Conservation (phyloP, 2,113 vertebrate genomes). For the Lepus americanus region DNA sequence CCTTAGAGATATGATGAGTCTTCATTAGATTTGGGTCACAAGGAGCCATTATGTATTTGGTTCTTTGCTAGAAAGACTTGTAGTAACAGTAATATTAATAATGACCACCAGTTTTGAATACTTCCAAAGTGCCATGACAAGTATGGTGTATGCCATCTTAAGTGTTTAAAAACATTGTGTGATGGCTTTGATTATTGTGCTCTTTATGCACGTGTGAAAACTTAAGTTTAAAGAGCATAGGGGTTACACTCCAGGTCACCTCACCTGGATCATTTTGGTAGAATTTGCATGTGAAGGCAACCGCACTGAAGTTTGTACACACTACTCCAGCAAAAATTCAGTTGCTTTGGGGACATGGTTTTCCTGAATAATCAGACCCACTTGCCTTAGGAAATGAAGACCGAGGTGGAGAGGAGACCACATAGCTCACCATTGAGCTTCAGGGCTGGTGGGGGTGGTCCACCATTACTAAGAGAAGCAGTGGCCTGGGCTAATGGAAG, state of each 20-base stretch:
- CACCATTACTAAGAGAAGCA: background rate
- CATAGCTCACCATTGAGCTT: background rate
- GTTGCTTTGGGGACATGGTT: background rate
- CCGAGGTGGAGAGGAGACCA: background rate
- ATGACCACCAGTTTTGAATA: background rate
- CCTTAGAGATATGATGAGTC: background rate
- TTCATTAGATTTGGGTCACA: background rate
- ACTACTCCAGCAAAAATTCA: background rate
- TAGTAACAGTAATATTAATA: background rate
- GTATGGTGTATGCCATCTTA: background rate
- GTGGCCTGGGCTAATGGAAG: slow-evolving; percentile 48
- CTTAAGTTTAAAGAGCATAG: background rate
- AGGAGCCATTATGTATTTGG: background rate
- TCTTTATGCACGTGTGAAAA: background rate
- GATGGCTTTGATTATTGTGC: background rate
- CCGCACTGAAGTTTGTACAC: background rate
- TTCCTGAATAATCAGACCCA: background rate
- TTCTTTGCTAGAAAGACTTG: background rate
- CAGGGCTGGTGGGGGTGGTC: background rate
- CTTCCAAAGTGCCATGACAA: background rate
- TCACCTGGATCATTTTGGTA: background rate
- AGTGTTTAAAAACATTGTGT: background rate
- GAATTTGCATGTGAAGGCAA: background rate
- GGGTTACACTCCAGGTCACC: background rate
- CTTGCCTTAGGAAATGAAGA: background rate